Conservation (phyloP, 2,888 invertebrate species). For the Apodemia hepburni region DNA sequence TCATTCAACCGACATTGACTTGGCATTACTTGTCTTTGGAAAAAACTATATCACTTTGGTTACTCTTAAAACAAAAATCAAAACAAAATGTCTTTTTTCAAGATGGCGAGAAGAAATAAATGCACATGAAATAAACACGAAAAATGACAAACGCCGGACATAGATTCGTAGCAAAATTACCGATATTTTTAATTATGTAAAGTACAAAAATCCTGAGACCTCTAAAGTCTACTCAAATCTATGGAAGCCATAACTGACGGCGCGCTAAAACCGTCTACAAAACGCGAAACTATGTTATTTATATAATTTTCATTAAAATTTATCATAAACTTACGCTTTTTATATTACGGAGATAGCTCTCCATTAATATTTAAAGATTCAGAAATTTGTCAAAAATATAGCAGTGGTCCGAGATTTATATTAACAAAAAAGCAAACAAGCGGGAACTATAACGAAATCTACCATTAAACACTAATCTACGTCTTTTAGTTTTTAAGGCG, state of each 20-base stretch:
- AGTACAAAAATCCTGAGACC: constrained; percentile 58
- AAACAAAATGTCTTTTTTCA: constrained; percentile 23
- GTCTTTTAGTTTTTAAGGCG: constrained; percentile 3
- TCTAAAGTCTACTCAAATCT: constrained; percentile 56
- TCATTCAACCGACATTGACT: constrained; percentile 40
- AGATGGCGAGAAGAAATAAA: constrained; percentile 18
- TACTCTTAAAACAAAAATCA: constrained; percentile 26
- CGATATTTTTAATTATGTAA: constrained; percentile 43
- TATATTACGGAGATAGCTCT: constrained; percentile 68
- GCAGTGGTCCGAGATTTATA: constrained; percentile 65
- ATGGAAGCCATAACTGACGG: constrained; percentile 72
- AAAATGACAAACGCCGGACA: constrained; percentile 21
- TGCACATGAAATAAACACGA: constrained; percentile 20
- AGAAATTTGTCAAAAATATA: constrained; percentile 60
- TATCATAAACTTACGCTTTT: constrained; percentile 45
- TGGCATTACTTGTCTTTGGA: constrained; percentile 36
- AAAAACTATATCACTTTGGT: constrained; percentile 45
- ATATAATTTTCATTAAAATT: constrained; percentile 39
- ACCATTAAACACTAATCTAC: constrained; percentile 4
- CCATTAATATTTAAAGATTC: constrained; percentile 55
- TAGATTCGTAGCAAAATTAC: constrained; percentile 27
- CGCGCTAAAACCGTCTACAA: constrained; percentile 53
- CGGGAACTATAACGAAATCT: neutral
- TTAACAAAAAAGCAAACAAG: constrained; percentile 7
- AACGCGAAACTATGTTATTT: constrained; percentile 39